A percentile compares a stretch with the other conserved stretches of the same genome.
Evolutionary conservation across 2,797 vertebrate genomes (phyloP).

Genomic region (Myotis findleyi): DNA sequence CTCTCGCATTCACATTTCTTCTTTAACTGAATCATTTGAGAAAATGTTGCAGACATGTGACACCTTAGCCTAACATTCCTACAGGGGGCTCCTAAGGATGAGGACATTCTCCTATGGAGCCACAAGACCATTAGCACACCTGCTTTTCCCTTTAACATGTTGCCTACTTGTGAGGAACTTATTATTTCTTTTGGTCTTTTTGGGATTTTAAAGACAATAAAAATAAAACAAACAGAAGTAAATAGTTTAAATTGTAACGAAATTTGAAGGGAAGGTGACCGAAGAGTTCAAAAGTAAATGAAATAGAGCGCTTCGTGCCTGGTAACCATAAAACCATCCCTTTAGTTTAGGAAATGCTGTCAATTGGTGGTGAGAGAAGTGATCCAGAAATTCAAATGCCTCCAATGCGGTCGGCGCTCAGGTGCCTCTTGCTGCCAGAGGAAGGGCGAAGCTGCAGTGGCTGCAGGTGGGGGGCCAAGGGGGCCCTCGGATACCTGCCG

Average conservation of each 20-base stretch:
- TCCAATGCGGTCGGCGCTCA: background rate
- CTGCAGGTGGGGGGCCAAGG: rapidly evolving
- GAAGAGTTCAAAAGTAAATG: background rate
- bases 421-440: background rate
- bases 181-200: background rate
- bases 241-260: background rate
- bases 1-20: background rate
- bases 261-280: background rate
- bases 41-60: background rate
- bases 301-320: background rate
- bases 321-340: background rate
- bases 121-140: background rate
- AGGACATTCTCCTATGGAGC: background rate
- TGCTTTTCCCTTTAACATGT: background rate
- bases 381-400: background rate
- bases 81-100: background rate
- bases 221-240: background rate
- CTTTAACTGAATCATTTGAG: background rate
- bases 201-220: constrained; percentile 10
- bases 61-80: background rate
- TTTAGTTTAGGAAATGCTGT: background rate
- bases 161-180: background rate
- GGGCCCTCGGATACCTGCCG: rapidly evolving
- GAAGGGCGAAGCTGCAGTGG: background rate
- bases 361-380: background rate